Evolutionary conservation across 2,888 invertebrate genomes (phyloP).

Genomic region (Andrena trimmerana): DNA sequence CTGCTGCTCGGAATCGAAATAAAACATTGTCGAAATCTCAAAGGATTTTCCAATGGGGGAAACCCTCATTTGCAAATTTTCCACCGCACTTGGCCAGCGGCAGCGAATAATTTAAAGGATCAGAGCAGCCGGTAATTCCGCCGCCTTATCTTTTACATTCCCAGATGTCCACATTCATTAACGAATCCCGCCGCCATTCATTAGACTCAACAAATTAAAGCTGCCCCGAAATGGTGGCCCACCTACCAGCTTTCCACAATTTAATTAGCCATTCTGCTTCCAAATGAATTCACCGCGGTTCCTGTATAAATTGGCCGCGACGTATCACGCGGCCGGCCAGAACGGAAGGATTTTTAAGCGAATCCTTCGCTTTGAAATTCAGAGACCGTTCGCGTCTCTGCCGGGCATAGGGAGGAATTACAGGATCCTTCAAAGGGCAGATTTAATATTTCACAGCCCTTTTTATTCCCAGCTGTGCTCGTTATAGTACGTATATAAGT

Average conservation of each 20-base stretch:
- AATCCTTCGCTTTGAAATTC: conserved; percentile 14
- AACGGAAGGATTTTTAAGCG: background rate
- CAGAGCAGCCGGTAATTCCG: background rate
- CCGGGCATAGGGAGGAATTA: background rate
- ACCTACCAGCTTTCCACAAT: background rate
- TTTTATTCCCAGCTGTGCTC: background rate
- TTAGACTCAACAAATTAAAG: conserved; percentile 12
- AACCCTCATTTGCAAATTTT: background rate
- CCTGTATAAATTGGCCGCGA: background rate
- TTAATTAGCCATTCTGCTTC: background rate
- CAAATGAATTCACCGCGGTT: background rate
- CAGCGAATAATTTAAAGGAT: background rate
- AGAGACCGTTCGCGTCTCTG: background rate
- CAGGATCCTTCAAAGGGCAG: background rate
- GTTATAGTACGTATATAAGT: background rate
- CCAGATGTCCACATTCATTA: background rate
- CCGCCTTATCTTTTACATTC: background rate
- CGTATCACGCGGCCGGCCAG: background rate
- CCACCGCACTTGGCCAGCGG: background rate
- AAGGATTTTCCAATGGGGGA: background rate
- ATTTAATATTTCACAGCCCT: background rate
- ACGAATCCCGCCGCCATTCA: conserved; percentile 10
- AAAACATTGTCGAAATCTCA: background rate
- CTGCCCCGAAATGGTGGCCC: background rate
- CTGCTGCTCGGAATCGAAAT: background rate